Conservation (phyloP, 2,797 vertebrate species). For the Aulostomus chinensis region DNA sequence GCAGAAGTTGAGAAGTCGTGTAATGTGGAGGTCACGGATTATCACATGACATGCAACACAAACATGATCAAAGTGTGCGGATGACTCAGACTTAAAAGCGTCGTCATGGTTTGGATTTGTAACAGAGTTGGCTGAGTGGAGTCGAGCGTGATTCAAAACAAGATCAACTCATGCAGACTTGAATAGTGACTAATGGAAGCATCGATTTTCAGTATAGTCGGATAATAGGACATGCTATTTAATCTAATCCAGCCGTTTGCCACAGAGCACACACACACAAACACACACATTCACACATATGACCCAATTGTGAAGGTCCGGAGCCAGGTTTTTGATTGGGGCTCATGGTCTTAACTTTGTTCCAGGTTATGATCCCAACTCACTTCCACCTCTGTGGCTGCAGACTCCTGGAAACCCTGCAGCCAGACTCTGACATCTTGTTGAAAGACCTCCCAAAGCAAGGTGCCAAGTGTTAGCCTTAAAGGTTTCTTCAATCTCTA, state of each 20-base stretch:
- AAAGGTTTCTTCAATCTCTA: not conserved
- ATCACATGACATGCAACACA: conserved; percentile 3
- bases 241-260: conserved; percentile 19
- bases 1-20: too few relatives aligned
- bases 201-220: conserved; percentile 8
- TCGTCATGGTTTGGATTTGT: conserved; percentile 1
- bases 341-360: too few relatives aligned
- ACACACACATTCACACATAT: conserved; percentile 1
- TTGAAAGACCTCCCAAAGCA: not conserved
- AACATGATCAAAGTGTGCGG: not conserved
- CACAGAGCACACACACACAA: conserved; percentile 2
- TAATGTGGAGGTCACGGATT: too few relatives aligned
- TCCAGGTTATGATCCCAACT: too few relatives aligned
- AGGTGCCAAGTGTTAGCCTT: not conserved
- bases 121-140: conserved; percentile 4
- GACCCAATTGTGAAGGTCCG: too few relatives aligned
- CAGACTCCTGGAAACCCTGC: too few relatives aligned
- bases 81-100: conserved; percentile 11
- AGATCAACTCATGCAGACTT: conserved; percentile 6
- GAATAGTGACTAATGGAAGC: conserved; percentile 2
- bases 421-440: too few relatives aligned
- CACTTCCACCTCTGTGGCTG: too few relatives aligned
- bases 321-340: too few relatives aligned
- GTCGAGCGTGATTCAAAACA: conserved; percentile 4
- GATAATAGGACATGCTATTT: conserved; percentile 15